Base-by-base conservation (phyloP, 2,888 invertebrate species). In the Trissonchulus sp. region DNA sequence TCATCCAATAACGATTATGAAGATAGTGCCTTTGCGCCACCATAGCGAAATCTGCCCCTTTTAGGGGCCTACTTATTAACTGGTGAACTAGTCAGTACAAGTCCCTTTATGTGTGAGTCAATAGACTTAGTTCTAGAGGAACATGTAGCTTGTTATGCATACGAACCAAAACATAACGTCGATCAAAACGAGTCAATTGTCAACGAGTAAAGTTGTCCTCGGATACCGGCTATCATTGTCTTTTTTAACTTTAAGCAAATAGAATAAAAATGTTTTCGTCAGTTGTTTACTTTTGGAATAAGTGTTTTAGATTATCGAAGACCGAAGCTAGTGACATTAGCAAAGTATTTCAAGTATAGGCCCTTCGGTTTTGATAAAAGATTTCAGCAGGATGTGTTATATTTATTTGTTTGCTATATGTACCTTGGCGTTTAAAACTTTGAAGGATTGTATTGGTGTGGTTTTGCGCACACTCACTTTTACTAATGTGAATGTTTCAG, bases 321-420 rank as follows among this genome's bases (percentile, higher is more conserved):
- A 48, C 8, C 8, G 8, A 48, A 48, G 48, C 8, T 15, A 30
- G 8, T 65, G 28, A 65, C 33, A 8, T 8, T n/a, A 34, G 8
- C 18, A 15, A 8, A 65, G 68, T 65, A 65, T 65, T 65, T 65
- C n/a, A 15, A 28, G 8, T 33, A 8, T 15, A 65, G 68, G 28
- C 8, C n/a, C 8, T 15, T 15, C 18, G n/a, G 28, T 28, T 65
- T 65, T 34, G 68, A 65, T 34, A 28, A 65, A 18, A 8, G 68
- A 28, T 65, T 65, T 28, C 68, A 65, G 68, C 31, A 65, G 18
- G 68, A 65, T 28, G n/a, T 65, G 8, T 15, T 30, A 18, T 65
- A 65, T 65, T 28, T 65, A 8, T 65, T 65, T 65, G n/a, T 65
- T 15, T n/a, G 28, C 68, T 65, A 8, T 65, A n/a, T 65, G 68